These are phyloP conservation scores for Solenodon paradoxus DNA, from an alignment of 2,113 vertebrate species.

Conservation along the genomic window DNA sequence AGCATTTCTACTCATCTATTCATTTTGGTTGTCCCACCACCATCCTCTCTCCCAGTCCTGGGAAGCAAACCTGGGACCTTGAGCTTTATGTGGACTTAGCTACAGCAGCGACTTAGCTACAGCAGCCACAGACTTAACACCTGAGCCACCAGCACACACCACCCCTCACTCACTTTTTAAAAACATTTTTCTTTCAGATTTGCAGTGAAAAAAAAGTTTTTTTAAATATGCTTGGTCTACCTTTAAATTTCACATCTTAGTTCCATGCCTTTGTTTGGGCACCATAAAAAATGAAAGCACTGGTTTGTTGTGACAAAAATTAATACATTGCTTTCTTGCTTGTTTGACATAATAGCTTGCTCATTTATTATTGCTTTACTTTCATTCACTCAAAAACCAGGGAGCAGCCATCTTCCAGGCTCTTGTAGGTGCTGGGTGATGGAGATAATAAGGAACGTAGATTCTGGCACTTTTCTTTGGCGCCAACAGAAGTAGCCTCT, in stretches of 20 bases:
- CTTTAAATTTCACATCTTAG: not conserved
- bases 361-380: not conserved
- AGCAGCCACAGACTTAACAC: too few species aligned
- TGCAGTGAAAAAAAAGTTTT: not conserved
- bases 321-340: not conserved
- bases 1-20: too few species aligned
- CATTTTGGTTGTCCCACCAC: too few species aligned
- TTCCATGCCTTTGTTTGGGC: not conserved
- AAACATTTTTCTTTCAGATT: not conserved
- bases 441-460: not conserved
- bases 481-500: not conserved
- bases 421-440: not conserved
- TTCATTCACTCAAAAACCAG: not conserved
- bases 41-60: too few species aligned
- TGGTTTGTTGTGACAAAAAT: not conserved
- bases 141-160: too few species aligned
- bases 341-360: not conserved
- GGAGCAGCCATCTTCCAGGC: not conserved
- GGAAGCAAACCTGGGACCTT: too few species aligned
- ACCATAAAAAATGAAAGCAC: not conserved
- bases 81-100: too few species aligned
- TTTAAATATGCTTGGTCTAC: not conserved
- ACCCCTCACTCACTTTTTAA: not conserved
- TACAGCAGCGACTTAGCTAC: too few species aligned
- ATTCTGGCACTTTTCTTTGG: not conserved